Conservation (phyloP, 2,113 vertebrate species). For the Eonycteris spelaea region DNA sequence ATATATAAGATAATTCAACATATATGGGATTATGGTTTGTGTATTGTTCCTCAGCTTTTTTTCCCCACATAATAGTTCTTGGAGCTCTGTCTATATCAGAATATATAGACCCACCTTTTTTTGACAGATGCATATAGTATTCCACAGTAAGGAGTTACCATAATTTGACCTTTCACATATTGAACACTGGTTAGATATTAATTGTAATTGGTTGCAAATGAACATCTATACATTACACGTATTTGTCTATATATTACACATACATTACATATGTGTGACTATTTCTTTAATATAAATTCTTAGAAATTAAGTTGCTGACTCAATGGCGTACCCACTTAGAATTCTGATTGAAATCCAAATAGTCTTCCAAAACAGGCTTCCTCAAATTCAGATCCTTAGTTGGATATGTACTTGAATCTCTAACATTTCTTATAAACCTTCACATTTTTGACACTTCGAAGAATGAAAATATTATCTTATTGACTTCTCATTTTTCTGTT, state of each 20-base stretch:
- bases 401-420: neutral
- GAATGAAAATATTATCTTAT: neutral
- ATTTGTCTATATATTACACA: neutral
- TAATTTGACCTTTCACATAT: neutral
- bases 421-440: neutral
- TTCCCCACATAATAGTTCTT: neutral
- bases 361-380: neutral
- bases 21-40: neutral
- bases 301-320: slow-evolving; percentile 11
- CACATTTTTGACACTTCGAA: neutral
- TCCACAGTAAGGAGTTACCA: neutral
- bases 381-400: neutral
- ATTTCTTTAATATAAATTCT: neutral
- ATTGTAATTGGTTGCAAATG: slow-evolving; percentile 32
- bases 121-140: neutral
- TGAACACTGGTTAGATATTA: neutral
- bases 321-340: neutral
- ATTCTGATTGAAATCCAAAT: neutral
- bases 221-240: neutral
- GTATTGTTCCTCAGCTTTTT: neutral
- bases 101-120: neutral
- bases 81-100: neutral
- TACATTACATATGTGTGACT: neutral
- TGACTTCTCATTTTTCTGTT: neutral
- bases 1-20: neutral